Evolutionary conservation across 2,113 vertebrate genomes (phyloP).

Genomic region (Cinclus mexicanus): DNA sequence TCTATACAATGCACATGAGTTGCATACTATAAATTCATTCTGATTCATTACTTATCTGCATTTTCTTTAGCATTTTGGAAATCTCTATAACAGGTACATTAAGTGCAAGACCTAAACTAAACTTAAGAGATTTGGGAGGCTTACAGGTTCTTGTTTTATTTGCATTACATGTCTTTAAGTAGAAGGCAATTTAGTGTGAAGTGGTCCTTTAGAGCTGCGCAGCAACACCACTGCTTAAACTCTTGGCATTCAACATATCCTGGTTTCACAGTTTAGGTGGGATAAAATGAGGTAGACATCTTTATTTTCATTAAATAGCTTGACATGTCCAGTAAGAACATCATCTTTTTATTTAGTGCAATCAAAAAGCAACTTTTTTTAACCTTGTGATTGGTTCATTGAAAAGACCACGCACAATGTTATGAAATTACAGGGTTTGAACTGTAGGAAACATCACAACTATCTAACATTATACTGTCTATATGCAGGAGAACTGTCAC

Average conservation of each 20-base stretch:
- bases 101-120: conserved; percentile 65
- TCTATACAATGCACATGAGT: not conserved
- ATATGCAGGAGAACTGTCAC: not conserved
- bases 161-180: conserved; percentile 72
- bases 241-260: conserved; percentile 6
- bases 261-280: not conserved
- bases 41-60: not conserved
- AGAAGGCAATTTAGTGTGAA: conserved; percentile 76
- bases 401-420: not conserved
- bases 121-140: conserved; percentile 48
- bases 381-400: accelerated
- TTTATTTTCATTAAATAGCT: conserved; percentile 15
- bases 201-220: conserved; percentile 67
- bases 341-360: not conserved
- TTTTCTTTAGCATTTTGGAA: not conserved
- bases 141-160: conserved; percentile 72
- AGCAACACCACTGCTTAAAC: conserved; percentile 45
- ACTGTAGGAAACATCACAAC: not conserved
- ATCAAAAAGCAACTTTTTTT: not conserved
- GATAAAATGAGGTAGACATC: not conserved
- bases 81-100: not conserved
- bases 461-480: not conserved
- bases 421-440: not conserved
- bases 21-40: not conserved
- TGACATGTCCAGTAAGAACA: not conserved